Evolutionary conservation across 2,113 vertebrate species (phyloP).

Genomic region (Anhinga rufa): DNA sequence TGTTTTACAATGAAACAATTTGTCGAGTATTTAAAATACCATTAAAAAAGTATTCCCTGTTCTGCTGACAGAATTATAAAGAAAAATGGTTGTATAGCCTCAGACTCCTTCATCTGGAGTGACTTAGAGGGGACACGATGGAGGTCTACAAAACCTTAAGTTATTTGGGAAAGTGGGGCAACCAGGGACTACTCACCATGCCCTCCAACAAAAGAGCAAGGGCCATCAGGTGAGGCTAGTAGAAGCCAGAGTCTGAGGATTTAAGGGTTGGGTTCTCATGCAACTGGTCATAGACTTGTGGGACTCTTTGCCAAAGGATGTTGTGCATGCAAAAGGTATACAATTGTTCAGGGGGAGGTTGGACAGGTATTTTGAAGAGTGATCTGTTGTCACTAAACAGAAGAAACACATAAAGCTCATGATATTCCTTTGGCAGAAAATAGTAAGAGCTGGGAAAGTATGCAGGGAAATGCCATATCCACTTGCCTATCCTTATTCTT

Average conservation of each 20-base stretch:
- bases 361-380: not conserved
- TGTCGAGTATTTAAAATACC: not conserved
- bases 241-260: not conserved
- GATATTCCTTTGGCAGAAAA: not conserved
- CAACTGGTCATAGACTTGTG: not conserved
- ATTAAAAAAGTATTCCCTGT: not conserved
- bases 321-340: not conserved
- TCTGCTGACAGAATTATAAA: not conserved
- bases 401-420: not conserved
- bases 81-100: not conserved
- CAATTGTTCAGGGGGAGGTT: not conserved
- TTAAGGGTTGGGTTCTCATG: not conserved
- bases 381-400: not conserved
- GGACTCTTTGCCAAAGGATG: not conserved
- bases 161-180: not conserved
- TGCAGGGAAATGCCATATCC: not conserved
- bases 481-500: not conserved
- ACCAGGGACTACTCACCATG: not conserved
- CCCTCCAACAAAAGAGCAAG: not conserved
- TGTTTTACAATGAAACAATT: not conserved
- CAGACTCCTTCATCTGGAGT: not conserved
- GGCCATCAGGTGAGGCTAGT: no score
- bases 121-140: not conserved
- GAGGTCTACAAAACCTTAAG: not conserved
- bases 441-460: not conserved